Conservation (phyloP, 2,113 vertebrate species). For the Nothoprocta pentlandii region DNA sequence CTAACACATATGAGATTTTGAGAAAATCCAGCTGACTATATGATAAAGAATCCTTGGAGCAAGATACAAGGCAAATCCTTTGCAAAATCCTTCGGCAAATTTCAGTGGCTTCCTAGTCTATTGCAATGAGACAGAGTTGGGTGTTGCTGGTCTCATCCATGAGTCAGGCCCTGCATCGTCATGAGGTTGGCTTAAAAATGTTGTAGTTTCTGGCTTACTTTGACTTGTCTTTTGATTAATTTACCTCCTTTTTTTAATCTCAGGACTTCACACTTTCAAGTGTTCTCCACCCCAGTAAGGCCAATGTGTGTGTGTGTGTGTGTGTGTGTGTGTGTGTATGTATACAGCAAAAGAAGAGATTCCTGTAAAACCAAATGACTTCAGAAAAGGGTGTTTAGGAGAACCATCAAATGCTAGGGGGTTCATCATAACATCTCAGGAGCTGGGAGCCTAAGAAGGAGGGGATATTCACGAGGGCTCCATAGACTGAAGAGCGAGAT, state of each 20-base stretch:
- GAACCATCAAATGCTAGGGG: background rate
- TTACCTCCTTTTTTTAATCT: background rate
- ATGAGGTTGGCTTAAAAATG: background rate
- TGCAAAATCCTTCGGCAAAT: background rate
- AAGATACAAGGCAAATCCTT: conserved; percentile 2
- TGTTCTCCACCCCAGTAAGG: background rate
- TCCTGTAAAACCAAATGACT: background rate
- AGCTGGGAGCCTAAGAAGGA: background rate
- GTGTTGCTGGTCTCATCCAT: background rate
- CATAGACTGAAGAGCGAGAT: background rate
- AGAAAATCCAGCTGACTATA: conserved; percentile 17
- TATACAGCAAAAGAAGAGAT: background rate
- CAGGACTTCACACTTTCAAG: background rate
- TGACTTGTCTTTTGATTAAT: background rate
- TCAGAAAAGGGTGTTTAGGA: background rate
- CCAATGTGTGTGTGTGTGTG: background rate
- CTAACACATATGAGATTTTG: conserved; percentile 15
- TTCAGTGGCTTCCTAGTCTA: background rate
- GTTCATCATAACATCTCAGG: background rate
- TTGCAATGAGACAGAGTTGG: background rate
- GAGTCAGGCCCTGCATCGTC: background rate
- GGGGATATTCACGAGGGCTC: background rate
- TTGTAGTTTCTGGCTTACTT: background rate
- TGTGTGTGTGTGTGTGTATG: background rate
- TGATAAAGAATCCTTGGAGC: background rate